These are phyloP conservation scores for Parapristionchus giblindavisi DNA, from an alignment of 2,888 invertebrate genomes.

Conservation along the genomic window DNA sequence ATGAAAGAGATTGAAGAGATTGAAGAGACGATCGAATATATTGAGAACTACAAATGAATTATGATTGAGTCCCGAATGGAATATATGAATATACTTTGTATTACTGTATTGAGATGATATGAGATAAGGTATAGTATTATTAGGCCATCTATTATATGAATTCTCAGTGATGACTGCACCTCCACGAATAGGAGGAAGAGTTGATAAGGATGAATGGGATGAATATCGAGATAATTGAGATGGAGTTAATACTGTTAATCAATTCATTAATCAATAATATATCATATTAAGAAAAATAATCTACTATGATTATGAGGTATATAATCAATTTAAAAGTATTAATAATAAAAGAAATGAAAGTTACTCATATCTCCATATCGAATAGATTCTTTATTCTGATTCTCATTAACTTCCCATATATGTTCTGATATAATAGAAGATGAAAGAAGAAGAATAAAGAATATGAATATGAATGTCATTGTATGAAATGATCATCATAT, in stretches of 20 bases:
- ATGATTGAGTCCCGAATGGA: background rate
- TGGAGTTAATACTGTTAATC: no score
- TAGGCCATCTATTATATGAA: slow-evolving; percentile 53
- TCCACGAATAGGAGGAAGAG: slow-evolving; percentile 44
- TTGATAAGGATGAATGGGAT: background rate
- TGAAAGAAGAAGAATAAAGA: background rate
- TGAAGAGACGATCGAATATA: slow-evolving; percentile 49
- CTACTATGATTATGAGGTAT: no score
- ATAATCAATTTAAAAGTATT: no score
- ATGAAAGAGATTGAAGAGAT: slow-evolving; percentile 53
- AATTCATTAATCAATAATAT: no score
- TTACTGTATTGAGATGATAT: slow-evolving; percentile 54
- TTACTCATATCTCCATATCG: slow-evolving; percentile 35
- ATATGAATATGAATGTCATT: background rate
- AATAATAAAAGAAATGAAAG: slow-evolving; percentile 5
- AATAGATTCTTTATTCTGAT: slow-evolving; percentile 5
- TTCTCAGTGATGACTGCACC: slow-evolving; percentile 49
- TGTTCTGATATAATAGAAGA: background rate
- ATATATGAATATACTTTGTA: background rate
- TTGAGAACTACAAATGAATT: slow-evolving; percentile 45
- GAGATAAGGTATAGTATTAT: slow-evolving; percentile 55
- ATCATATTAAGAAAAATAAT: no score
- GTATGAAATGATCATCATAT: no score
- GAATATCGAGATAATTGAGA: slow-evolving; percentile 47
- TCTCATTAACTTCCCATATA: slow-evolving; percentile 21